These are phyloP conservation scores for Penaeus vannamei DNA, from an alignment of 1,140 invertebrate species.

Conservation along the genomic window DNA sequence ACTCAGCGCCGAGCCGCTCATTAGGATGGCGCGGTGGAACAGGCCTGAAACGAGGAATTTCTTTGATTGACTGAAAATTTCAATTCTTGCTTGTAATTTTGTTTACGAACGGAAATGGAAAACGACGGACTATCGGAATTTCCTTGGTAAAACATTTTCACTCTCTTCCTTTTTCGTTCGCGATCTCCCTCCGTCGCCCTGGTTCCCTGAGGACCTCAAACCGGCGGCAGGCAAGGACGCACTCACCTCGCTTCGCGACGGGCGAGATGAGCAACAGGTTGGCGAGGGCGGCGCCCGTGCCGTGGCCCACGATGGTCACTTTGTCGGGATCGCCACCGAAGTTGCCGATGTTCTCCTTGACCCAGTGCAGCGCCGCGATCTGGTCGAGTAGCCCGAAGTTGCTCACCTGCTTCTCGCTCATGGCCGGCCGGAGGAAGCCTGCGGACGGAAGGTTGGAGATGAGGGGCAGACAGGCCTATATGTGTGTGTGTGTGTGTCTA, in stretches of 20 bases:
- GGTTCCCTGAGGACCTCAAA: no score
- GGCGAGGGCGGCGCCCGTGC: constrained; percentile 92
- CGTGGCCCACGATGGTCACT: constrained; percentile 94
- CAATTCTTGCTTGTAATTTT: no score
- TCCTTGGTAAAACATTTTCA: no score
- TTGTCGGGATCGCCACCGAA: constrained; percentile 78
- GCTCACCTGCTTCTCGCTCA: constrained; percentile 80
- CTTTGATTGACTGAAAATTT: no score
- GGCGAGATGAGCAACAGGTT: constrained; percentile 91
- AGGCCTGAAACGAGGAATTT: constrained; percentile 77
- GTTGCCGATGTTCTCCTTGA: constrained; percentile 77
- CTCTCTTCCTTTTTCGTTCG: no score
- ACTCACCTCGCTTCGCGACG: constrained; percentile 72
- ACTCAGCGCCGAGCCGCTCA: constrained; percentile 93
- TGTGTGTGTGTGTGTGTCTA: no score
- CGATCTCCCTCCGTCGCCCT: no score
- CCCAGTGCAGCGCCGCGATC: constrained; percentile 88
- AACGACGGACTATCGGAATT: no score
- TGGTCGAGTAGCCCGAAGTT: constrained; percentile 93
- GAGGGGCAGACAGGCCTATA: no score
- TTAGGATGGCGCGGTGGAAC: constrained; percentile 92
- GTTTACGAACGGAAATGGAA: no score
- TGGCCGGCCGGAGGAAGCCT: constrained; percentile 86
- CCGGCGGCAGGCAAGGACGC: no score
- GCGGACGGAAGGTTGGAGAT: no score